These are phyloP conservation scores for Neuroterus valhalla DNA, from an alignment of 1,140 invertebrate species.

Conservation along the genomic window DNA sequence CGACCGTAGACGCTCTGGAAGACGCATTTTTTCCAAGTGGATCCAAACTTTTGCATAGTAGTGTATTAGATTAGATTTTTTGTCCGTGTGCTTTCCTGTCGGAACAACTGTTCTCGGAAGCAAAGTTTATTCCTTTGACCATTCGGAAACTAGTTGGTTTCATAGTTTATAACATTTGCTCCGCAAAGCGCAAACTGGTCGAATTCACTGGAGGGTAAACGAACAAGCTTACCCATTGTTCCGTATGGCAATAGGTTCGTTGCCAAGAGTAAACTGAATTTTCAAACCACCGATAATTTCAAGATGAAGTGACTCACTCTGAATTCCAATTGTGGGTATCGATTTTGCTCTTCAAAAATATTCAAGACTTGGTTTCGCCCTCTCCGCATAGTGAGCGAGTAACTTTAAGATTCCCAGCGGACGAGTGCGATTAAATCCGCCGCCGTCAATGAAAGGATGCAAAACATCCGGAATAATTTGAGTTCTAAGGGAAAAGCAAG, in stretches of 20 bases:
- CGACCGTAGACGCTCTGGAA: too few species aligned
- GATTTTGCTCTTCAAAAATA: too few species aligned
- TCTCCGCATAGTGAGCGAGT: too few species aligned
- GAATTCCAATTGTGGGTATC: too few species aligned
- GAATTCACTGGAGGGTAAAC: neutral
- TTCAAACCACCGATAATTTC: neutral
- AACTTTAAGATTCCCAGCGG: too few species aligned
- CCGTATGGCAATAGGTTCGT: neutral
- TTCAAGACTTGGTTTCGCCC: too few species aligned
- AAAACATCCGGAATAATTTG: too few species aligned
- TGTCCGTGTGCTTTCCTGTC: neutral
- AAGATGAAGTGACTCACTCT: neutral
- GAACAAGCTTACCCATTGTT: constrained; percentile 8
- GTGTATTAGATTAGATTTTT: neutral
- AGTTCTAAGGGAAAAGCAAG: too few species aligned
- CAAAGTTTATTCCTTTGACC: neutral
- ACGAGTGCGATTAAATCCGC: too few species aligned
- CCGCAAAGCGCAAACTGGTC: neutral
- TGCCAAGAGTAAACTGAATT: neutral
- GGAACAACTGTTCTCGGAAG: neutral
- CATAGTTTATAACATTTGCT: constrained; percentile 1
- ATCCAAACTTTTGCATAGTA: too few species aligned
- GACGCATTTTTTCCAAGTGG: too few species aligned
- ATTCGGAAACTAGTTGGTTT: constrained; percentile 5
- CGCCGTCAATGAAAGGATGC: too few species aligned